Percentiles rank a stretch among this genome's conserved stretches.
Evolutionary conservation across 2,797 vertebrate genomes (phyloP).

Genomic region (Pangasius krempfi): DNA sequence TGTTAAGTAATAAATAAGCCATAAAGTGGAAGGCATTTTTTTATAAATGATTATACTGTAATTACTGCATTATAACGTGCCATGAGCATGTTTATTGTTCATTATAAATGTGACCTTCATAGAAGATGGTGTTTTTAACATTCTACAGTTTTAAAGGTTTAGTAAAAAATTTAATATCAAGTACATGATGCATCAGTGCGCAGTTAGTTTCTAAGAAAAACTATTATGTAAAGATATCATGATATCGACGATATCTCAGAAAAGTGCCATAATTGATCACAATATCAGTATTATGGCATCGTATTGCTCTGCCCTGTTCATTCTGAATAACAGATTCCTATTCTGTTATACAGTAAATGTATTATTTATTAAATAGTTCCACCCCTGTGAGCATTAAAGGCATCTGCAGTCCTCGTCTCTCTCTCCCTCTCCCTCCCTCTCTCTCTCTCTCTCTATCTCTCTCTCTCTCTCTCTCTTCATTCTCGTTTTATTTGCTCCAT

Average conservation of each 20-base stretch:
- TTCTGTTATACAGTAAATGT: not conserved
- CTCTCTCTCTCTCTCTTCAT: conserved; percentile 46
- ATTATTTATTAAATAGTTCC: not conserved
- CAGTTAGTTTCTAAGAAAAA: not conserved
- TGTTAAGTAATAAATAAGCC: no score
- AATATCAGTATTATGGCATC: not conserved
- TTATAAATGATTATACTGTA: not conserved
- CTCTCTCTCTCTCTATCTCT: conserved; percentile 50
- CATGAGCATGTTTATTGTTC: not conserved
- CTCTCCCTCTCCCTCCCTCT: conserved; percentile 32
- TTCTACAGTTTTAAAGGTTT: not conserved
- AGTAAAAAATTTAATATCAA: not conserved
- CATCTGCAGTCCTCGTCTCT: not conserved
- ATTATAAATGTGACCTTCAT: no score
- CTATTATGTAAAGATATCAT: not conserved
- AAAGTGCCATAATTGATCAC: not conserved
- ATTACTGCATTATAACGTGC: not conserved
- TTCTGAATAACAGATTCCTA: not conserved
- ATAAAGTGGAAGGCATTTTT: no score
- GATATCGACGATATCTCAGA: not conserved
- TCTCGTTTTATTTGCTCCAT: conserved; percentile 6
- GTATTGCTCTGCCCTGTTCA: not conserved
- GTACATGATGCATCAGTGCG: not conserved
- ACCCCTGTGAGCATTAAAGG: not conserved
- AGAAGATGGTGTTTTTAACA: not conserved